These are phyloP conservation scores for Hippolais icterina DNA, from an alignment of 2,113 vertebrate species.

Conservation along the genomic window DNA sequence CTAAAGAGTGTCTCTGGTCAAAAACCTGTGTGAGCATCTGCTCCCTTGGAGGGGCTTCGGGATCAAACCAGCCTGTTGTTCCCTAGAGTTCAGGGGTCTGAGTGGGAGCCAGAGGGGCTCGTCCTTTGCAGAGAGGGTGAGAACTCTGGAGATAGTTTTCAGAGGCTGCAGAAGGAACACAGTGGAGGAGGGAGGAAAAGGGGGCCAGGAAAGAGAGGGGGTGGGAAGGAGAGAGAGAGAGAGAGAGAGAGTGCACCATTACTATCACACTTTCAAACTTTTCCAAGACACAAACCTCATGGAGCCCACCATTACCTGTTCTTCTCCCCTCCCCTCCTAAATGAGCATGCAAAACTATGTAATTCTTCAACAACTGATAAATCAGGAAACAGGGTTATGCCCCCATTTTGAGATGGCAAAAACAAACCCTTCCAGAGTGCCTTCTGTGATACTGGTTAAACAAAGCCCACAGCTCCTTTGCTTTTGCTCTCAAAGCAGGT, in stretches of 20 bases:
- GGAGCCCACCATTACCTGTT: neutral
- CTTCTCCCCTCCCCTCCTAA: neutral
- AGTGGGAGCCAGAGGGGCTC: conserved; percentile 89
- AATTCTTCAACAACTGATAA: neutral
- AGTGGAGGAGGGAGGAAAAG: neutral
- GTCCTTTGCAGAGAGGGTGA: conserved; percentile 70
- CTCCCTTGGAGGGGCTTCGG: neutral
- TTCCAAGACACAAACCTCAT: neutral
- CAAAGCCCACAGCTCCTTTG: neutral
- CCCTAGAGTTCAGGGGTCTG: conserved; percentile 91
- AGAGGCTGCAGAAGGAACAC: conserved; percentile 74
- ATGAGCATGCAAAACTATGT: neutral
- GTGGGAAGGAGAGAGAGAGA: neutral
- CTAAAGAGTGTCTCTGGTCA: conserved; percentile 17
- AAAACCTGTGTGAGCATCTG: neutral
- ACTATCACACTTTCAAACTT: neutral
- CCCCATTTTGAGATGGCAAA: neutral
- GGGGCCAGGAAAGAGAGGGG: neutral
- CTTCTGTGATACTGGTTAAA: neutral
- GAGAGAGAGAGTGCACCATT: neutral
- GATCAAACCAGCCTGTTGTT: neutral
- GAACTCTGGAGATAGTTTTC: conserved; percentile 60
- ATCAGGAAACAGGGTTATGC: neutral
- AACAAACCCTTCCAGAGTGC: neutral
- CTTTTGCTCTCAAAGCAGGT: neutral